Evolutionary conservation across 2,113 vertebrate genomes (phyloP).

Genomic region (Eolophus roseicapilla): DNA sequence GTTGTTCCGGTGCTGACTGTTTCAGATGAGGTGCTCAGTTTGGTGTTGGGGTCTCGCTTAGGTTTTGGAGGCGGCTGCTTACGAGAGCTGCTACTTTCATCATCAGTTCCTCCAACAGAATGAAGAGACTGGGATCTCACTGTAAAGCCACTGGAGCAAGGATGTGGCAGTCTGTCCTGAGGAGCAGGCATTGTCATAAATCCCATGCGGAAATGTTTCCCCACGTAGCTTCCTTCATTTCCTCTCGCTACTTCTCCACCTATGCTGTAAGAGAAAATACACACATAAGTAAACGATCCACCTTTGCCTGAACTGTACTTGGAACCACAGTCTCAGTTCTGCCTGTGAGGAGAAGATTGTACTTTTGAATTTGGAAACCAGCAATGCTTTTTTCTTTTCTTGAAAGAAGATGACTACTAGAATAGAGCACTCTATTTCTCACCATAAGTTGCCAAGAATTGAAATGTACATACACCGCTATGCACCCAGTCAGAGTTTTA

Average conservation of each 20-base stretch:
- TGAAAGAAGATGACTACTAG: neutral
- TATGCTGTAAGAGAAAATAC: slow-evolving; percentile 78
- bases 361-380: neutral
- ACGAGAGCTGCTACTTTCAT: slow-evolving; percentile 85
- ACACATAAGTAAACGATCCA: neutral
- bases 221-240: slow-evolving; percentile 83
- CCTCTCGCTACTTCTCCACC: slow-evolving; percentile 87
- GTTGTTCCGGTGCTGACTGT: slow-evolving; percentile 80
- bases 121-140: slow-evolving; percentile 97
- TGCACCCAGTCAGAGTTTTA: neutral
- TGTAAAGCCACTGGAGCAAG: slow-evolving; percentile 86
- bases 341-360: neutral
- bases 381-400: neutral
- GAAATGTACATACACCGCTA: neutral
- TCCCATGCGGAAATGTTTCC: slow-evolving; percentile 95
- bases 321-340: neutral
- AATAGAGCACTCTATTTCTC: neutral
- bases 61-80: slow-evolving; percentile 96
- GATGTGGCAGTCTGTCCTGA: slow-evolving; percentile 88
- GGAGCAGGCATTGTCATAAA: slow-evolving; percentile 98
- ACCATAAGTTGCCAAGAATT: neutral
- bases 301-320: neutral
- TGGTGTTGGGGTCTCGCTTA: slow-evolving; percentile 92
- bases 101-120: slow-evolving; percentile 89
- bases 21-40: slow-evolving; percentile 94